A percentile compares a stretch with the other conserved stretches of the same genome.
Evolutionary conservation across 2,113 vertebrate species (phyloP).

Genomic region (Podarcis cretensis): DNA sequence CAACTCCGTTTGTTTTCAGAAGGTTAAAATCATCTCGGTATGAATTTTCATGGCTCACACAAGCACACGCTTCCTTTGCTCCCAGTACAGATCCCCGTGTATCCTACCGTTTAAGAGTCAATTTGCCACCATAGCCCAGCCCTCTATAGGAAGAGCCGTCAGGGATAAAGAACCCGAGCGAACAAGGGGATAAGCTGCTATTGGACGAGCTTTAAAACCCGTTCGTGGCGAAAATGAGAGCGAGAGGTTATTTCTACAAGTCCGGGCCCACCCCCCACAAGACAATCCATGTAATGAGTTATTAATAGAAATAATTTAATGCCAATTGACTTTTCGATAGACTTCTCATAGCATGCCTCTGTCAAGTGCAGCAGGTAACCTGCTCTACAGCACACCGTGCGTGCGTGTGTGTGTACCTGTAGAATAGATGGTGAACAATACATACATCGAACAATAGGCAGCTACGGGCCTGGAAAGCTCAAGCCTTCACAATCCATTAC

Average conservation of each 20-base stretch:
- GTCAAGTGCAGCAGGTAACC: not conserved
- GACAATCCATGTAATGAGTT: not conserved
- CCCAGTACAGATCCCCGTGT: constrained; percentile 26
- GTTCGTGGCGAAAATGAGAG: not conserved
- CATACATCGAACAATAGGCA: not conserved
- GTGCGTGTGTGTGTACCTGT: not conserved
- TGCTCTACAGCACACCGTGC: not conserved
- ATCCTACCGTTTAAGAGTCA: constrained; percentile 38
- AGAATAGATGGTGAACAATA: not conserved
- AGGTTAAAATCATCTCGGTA: constrained; percentile 56
- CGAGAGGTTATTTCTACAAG: not conserved
- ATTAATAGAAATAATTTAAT: not conserved
- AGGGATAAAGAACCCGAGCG: not conserved
- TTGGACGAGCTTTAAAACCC: not conserved
- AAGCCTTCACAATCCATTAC: not conserved
- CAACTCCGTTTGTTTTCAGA: constrained; percentile 58
- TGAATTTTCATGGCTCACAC: constrained; percentile 30
- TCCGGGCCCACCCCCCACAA: not conserved
- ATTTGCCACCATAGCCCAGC: constrained; percentile 18
- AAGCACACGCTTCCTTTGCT: not conserved
- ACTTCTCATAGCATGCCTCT: not conserved
- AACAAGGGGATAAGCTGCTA: not conserved
- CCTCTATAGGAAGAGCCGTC: constrained; percentile 4
- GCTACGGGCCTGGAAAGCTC: not conserved
- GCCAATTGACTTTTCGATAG: not conserved